Evolutionary conservation across 2,113 vertebrate genomes (phyloP).

Genomic region (Scomber colias): DNA sequence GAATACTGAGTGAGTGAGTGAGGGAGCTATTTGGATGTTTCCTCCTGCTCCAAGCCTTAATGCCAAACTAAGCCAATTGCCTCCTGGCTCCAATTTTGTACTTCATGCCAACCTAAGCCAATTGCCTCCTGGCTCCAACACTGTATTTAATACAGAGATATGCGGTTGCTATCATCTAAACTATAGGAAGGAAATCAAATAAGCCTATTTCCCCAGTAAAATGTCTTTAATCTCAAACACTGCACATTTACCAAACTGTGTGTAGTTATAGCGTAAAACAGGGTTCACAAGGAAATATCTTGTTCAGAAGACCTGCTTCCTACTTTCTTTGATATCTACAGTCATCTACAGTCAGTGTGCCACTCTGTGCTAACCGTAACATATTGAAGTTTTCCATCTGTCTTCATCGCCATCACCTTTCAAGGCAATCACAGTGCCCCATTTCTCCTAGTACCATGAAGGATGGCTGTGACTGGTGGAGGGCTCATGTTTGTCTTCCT

Average conservation of each 20-base stretch:
- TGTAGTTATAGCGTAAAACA: too few relatives aligned
- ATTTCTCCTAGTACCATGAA: slow-evolving; percentile 44
- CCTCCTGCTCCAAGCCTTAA: too few relatives aligned
- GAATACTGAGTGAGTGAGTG: too few relatives aligned
- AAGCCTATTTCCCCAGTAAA: background rate
- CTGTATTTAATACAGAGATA: background rate
- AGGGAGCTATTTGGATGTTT: too few relatives aligned
- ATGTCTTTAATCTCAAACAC: background rate
- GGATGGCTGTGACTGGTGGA: slow-evolving; percentile 39
- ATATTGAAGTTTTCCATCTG: slow-evolving; percentile 50
- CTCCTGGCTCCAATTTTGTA: too few relatives aligned
- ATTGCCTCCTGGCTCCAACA: too few relatives aligned
- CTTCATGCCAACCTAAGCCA: too few relatives aligned
- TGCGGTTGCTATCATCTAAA: fast-evolving
- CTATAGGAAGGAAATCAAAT: background rate
- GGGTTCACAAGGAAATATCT: too few relatives aligned
- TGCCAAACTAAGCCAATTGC: too few relatives aligned
- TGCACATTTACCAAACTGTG: background rate
- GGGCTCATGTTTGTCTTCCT: slow-evolving; percentile 50
- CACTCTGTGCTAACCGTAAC: slow-evolving; percentile 29
- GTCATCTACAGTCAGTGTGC: slow-evolving; percentile 14
- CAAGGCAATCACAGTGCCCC: slow-evolving; percentile 33
- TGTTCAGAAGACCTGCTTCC: slow-evolving; percentile 1
- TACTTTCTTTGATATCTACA: slow-evolving; percentile 46
- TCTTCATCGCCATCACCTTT: slow-evolving; percentile 62